Evolutionary conservation across 2,113 vertebrate species (phyloP).

Genomic region (Oncorhynchus masou): DNA sequence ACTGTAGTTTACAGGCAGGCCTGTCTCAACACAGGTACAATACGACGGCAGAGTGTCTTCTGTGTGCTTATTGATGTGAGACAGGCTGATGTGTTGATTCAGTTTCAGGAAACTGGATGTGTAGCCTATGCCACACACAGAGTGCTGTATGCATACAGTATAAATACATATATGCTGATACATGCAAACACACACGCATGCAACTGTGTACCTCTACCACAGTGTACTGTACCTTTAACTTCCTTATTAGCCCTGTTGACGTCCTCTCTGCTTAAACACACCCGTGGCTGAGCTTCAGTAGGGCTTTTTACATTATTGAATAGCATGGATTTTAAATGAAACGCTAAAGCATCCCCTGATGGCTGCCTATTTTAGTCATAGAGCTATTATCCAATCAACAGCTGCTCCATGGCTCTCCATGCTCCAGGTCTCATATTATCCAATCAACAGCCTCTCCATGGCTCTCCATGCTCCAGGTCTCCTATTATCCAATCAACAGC

Average conservation of each 20-base stretch:
- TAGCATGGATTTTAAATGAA: conserved; percentile 61
- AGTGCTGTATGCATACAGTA: background rate
- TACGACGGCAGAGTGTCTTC: background rate
- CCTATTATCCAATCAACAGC: too few relatives aligned
- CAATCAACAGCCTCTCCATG: too few relatives aligned
- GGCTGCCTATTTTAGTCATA: conserved; percentile 21
- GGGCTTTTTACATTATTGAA: conserved; percentile 66
- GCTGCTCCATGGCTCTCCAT: conserved; percentile 16
- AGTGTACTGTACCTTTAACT: conserved; percentile 39
- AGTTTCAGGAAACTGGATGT: background rate
- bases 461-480: too few relatives aligned
- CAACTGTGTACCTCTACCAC: conserved; percentile 10
- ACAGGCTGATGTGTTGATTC: background rate
- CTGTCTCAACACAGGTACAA: background rate
- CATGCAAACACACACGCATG: conserved; percentile 14
- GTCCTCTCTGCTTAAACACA: conserved; percentile 45
- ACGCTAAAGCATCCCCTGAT: conserved; percentile 46
- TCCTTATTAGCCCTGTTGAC: conserved; percentile 46
- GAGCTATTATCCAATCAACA: conserved; percentile 42
- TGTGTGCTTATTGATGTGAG: background rate
- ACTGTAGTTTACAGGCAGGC: background rate
- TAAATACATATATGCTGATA: background rate
- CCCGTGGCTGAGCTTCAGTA: conserved; percentile 55
- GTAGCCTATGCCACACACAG: background rate
- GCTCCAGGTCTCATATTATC: background rate